Evolutionary conservation across 2,113 vertebrate species (phyloP), one percentile per base, ranked within the genome.

Genomic region (Cebidichthys violaceus): DNA sequence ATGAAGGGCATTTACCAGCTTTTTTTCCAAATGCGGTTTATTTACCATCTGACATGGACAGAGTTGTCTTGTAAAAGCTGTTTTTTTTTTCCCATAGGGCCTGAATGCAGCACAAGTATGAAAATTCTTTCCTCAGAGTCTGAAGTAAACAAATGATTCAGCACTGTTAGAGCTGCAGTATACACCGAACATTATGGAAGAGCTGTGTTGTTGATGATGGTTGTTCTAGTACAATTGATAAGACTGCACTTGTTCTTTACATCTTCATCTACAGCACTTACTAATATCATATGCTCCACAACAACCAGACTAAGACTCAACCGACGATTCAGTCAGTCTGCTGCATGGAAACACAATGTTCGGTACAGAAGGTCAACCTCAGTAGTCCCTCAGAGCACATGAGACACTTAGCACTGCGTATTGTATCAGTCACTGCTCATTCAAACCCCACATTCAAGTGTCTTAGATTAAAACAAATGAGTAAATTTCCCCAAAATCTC

Each of bases 91-190:
- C 68, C 61, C 18, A 59, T 22, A 3, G 57, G 9, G 33, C 45
- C 10, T 81, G 52, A 90, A 89, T 8, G 66, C 81, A 86, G 54
- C 80, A 75, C 64, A 41, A 55, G 71, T 5, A 35, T 54, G 9
- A 72, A 70, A 66, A 70, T 86, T 64, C 60, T 84, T 83, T 60
- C 81, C 62, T 69, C 10, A 0, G 22, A 80, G 65, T 33, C 35
- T 75, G 70, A 84, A 47, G 69, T 81, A 86, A 90, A 89, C 77
- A 77, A 67, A 88, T 83, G 81, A 86, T 79, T 86, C 86, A 85
- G 80, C 72, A 50, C 47, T 73, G 66, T 64, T 22, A 20, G 22
- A 33, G 43, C 20, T 52, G 41, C 43, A 77, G 72, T 41, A 33
- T 17, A 59, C 35, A 59, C 60, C 55, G 22, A 52, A 11, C 35